A percentile compares a stretch with the other conserved stretches of the same genome.
Evolutionary conservation across 2,888 invertebrate genomes (phyloP).

Genomic region (Carterocephalus palaemon): DNA sequence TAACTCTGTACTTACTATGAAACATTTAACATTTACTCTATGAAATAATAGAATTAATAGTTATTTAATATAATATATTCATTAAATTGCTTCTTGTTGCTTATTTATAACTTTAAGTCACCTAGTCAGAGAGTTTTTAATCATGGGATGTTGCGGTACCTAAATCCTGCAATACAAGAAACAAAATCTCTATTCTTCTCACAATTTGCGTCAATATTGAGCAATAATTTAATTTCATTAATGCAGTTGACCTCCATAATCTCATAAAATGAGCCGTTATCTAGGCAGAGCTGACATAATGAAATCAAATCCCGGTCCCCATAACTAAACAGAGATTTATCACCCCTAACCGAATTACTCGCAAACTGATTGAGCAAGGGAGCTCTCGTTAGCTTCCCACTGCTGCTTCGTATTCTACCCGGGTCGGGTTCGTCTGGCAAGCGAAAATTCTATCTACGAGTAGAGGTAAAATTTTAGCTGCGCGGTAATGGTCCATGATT

Average conservation of each 20-base stretch:
- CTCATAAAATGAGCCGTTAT: conserved; percentile 54
- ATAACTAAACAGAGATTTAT: conserved; percentile 71
- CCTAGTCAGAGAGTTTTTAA: too few species aligned
- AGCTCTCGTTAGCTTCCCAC: conserved; percentile 40
- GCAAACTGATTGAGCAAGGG: conserved; percentile 66
- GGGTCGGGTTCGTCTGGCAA: conserved; percentile 35
- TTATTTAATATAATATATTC: too few species aligned
- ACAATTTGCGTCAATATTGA: not conserved
- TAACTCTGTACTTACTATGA: too few species aligned
- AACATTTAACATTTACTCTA: too few species aligned
- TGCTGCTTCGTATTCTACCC: conserved; percentile 56
- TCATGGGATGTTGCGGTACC: too few species aligned
- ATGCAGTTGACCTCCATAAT: conserved; percentile 58
- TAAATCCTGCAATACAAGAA: not conserved
- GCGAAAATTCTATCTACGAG: conserved; percentile 23
- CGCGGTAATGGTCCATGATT: too few species aligned
- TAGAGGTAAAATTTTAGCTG: too few species aligned
- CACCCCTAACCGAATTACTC: conserved; percentile 70
- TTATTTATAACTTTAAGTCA: too few species aligned
- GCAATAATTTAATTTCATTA: conserved; percentile 29
- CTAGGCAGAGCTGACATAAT: conserved; percentile 55
- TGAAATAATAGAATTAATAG: too few species aligned
- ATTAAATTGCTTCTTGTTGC: too few species aligned
- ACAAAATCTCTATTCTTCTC: not conserved
- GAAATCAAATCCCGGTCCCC: conserved; percentile 57